Base-by-base conservation (phyloP, 2,113 vertebrate species). In the Trichechus manatus region DNA sequence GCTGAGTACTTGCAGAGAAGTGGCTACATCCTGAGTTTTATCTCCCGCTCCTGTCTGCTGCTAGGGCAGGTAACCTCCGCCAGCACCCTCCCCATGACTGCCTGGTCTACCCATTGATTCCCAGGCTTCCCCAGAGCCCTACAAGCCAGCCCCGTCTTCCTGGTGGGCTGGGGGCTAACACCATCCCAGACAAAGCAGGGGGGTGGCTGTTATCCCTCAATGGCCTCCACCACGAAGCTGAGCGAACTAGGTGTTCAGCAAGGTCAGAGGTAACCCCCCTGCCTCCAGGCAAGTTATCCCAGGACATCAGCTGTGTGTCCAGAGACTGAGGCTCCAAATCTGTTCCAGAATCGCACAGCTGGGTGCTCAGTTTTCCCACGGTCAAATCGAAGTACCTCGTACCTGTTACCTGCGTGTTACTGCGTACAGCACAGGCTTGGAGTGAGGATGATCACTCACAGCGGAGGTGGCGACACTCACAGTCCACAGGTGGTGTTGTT, bases 271-370 rank as follows among this genome's bases (percentile, higher is more conserved):
- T 42, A 79, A 81, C 47, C 14, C 31, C 22, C 39, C 44, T 82
- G 14, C 47, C 61, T 68, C 75, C 1, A 1, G 27, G 15, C 2
- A 64, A 75, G 42, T 50, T 27, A 33, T 59, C 20, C n/a, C 44
- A 68, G 47, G 6, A 50, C 8, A 66, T 63, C 23, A 22, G 9
- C 11, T 80, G 33, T 39, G 25, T 56, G 79, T 78, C 56, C 82
- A 81, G 63, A 96, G 77, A 70, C 10, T 23, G 39, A 47, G 31
- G 84, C 31, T 92, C 87, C 59, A 44, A 83, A 68, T 82, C 6
- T 61, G 74, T 78, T 15, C 70, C 70, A 68, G 81, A 93, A 91
- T 68, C 44, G 91, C 56, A 83, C 80, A 68, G 33, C 23, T 84
- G 29, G 25, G 29, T 31, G 14, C n/a, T 79, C 47, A 61, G 27